Evolutionary conservation across 2,113 vertebrate species (phyloP), one percentile per base, ranked within the genome.

Genomic region (Nibea albiflora): DNA sequence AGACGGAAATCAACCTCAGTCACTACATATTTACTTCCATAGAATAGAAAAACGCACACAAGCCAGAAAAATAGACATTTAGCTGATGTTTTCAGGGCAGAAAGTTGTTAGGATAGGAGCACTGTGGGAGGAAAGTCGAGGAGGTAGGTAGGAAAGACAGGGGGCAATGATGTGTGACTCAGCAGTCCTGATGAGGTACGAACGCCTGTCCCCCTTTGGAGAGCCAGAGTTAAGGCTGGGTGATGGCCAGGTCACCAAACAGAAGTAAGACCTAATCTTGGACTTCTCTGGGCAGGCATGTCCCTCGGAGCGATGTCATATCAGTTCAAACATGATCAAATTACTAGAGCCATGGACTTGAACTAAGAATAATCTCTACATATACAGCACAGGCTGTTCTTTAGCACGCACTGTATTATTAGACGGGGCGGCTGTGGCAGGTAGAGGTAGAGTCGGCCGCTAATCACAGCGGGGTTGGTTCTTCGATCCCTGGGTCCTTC

Each of bases 191-290:
- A 65, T 62, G 57, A 84, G 50, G 63, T 71, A 65, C 69, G 62
- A 73, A 68, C 42, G 64, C 46, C 7, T 49, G 63, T 63, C 39
- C 20, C 47, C 69, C 64, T 61, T 75, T 65, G 60, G 65, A 50
- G 80, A 53, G 65, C 47, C 12, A 15, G 85, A 81, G 66, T 61
- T 65, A 54, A 80, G 69, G 16, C 44, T n/a, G 80, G 74, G 67
- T 73, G 66, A 85, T 52, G 81, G 49, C 58, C 57, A 12, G 81
- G 69, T 81, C 81, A 81, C 58, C 15, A 47, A 73, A 72, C 24
- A 31, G 66, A 80, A 63, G 44, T 19, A 15, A 80, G 71, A 64
- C 72, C 64, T 85, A 80, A 87, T 80, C 46, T 82, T 69, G 72
- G 84, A 76, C 57, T 88, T 77, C 46, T 70, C 73, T 67, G 70